phyloP scores from a whole-genome alignment of 2,888 invertebrate species.

The Cataglyphis livida region DNA sequence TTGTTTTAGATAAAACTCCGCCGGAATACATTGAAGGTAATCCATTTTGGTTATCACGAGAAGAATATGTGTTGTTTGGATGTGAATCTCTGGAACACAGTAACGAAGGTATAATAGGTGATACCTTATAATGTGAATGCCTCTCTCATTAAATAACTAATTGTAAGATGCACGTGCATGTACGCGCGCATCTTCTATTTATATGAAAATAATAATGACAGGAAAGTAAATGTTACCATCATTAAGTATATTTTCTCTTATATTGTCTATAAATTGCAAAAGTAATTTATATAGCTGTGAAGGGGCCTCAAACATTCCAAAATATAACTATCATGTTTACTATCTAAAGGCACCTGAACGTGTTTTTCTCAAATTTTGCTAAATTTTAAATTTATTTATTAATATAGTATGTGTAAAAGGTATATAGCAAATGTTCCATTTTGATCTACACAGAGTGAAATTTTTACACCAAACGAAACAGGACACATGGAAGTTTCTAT shows the following conservation, averaged over 20 bases:
- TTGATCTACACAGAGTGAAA: neutral
- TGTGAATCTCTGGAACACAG: constrained; percentile 82
- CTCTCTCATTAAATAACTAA: constrained; percentile 53
- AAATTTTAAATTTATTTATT: constrained; percentile 41
- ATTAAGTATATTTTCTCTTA: constrained; percentile 80
- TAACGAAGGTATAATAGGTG: constrained; percentile 65
- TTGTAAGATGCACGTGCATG: constrained; percentile 40
- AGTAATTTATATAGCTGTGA: constrained; percentile 59
- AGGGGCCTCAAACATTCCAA: constrained; percentile 63
- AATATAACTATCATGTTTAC: constrained; percentile 48
- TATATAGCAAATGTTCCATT: constrained; percentile 45
- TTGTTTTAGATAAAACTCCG: constrained; percentile 82
- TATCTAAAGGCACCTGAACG: constrained; percentile 54
- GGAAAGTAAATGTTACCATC: constrained; percentile 79
- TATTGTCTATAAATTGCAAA: constrained; percentile 77
- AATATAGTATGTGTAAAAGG: constrained; percentile 32
- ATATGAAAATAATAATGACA: constrained; percentile 62
- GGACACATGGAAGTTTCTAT: neutral
- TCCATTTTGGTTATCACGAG: constrained; percentile 85
- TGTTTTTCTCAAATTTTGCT: constrained; percentile 30
- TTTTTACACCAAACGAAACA: neutral
- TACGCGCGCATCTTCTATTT: neutral
- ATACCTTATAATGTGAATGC: constrained; percentile 57
- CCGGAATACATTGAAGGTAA: constrained; percentile 83
- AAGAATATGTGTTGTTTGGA: constrained; percentile 85